Evolutionary conservation across 2,888 invertebrate species (phyloP), one percentile per base, ranked within the genome.

Genomic region (Osmoderma eremita): DNA sequence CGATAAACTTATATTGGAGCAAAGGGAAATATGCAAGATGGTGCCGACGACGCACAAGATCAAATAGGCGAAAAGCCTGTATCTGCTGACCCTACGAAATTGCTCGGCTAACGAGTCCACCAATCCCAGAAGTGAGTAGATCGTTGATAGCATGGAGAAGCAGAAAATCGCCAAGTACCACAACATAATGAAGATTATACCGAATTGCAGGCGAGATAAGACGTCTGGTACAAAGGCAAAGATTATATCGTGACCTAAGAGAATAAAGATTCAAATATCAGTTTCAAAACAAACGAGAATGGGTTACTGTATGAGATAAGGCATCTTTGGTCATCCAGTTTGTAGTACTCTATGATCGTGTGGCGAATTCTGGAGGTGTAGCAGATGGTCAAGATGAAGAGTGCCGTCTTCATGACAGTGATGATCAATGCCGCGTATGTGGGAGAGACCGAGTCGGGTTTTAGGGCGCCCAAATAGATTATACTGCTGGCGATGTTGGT

Each of bases 131-230:
- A 24, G 39, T 1, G 70, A 64, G 18, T 66, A 69, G 20, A 67
- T 24, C 2, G 61, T 39, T 6, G 66, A 49, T 12, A 58, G 20
- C 53, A 70, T 42, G 2, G 54, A 38, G n/a, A 67, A 67, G 15
- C 53, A 56, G 30, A 65, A 56, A 8, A 71, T 24, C 3, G 50
- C 62, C n/a, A 70, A 15, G 24, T 67, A 71, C 71, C 71, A 71
- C n/a, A 68, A 15, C 13, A 64, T 13, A 0, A 42, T 36, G 17
- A 65, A 42, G 41, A 65, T 13, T 17, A 64, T 17, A 10, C 68
- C 65, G 15, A 68, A 65, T 12, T 39, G 15, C n/a, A 38, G 22
- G 6, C 68, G 50, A 20, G 50, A 49, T 10, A 68, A 38, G 41
- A 65, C 20, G 10, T 68, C 68, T 13, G 68, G 68, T 5, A 68